These are phyloP conservation scores for Meloidogyne floridensis DNA, from an alignment of 1,140 invertebrate species.

Conservation along the genomic window DNA sequence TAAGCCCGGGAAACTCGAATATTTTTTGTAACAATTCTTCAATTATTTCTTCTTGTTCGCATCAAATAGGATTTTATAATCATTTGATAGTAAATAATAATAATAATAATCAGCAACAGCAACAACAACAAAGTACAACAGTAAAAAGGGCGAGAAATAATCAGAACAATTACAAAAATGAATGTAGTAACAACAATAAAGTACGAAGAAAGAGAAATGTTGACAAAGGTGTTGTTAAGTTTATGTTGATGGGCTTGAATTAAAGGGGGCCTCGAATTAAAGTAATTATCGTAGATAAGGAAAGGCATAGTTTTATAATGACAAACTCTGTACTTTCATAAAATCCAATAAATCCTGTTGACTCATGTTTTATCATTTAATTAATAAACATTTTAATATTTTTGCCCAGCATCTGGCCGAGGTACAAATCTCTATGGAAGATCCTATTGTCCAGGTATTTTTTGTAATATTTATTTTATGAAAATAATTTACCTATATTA, in stretches of 20 bases:
- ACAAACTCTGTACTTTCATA: too few species aligned
- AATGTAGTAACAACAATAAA: conserved; percentile 16
- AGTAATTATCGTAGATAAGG: too few species aligned
- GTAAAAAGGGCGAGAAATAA: not conserved
- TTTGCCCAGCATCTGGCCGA: conserved; percentile 33
- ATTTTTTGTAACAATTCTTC: not conserved
- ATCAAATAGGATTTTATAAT: not conserved
- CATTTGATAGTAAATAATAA: not conserved
- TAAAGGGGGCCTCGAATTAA: too few species aligned
- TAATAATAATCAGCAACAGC: too few species aligned
- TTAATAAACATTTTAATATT: not conserved
- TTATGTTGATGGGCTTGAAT: too few species aligned
- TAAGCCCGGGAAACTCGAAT: not conserved
- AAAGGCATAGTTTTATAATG: too few species aligned
- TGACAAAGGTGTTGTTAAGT: conserved; percentile 26
- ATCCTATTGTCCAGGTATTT: conserved; percentile 58
- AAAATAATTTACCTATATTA: conserved; percentile 7
- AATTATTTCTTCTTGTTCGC: conserved; percentile 9
- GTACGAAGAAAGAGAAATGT: conserved; percentile 27
- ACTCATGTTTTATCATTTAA: not conserved
- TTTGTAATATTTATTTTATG: not conserved
- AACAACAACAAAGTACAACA: not conserved
- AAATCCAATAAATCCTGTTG: too few species aligned
- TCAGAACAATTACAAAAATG: not conserved
- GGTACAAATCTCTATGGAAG: conserved; percentile 64